Conservation (phyloP, 2,113 vertebrate species). For the Rafetus swinhoei region DNA sequence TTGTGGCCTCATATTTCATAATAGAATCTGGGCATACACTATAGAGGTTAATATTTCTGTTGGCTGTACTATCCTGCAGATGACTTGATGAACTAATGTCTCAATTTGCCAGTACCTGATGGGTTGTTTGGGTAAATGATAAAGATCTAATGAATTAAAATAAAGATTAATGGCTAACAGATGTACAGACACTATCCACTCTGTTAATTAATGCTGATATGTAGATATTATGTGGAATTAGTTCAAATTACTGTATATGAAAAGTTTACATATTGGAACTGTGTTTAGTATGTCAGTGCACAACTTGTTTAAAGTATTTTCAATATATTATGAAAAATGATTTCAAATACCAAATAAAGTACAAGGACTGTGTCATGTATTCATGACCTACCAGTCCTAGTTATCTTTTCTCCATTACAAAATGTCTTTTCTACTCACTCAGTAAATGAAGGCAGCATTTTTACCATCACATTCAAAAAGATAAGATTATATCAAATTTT, state of each 20-base stretch:
- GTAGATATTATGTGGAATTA: slow-evolving; percentile 54
- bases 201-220: slow-evolving; percentile 67
- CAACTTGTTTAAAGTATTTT: slow-evolving; percentile 25
- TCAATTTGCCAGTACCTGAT: slow-evolving; percentile 44
- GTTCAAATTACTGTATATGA: slow-evolving; percentile 46
- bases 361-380: not conserved
- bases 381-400: slow-evolving; percentile 13
- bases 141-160: slow-evolving; percentile 60
- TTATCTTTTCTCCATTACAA: slow-evolving; percentile 24
- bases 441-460: slow-evolving; percentile 6
- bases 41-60: not conserved
- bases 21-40: not conserved
- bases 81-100: slow-evolving; percentile 37
- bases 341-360: not conserved
- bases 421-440: slow-evolving; percentile 32
- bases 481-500: slow-evolving; percentile 19
- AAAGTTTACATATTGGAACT: slow-evolving; percentile 64
- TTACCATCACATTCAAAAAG: slow-evolving; percentile 28
- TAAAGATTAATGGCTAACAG: slow-evolving; percentile 66
- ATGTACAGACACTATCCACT: slow-evolving; percentile 47
- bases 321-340: not conserved
- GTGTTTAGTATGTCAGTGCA: not conserved
- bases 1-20: not conserved
- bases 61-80: slow-evolving; percentile 3
- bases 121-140: slow-evolving; percentile 64